phyloP scores from a whole-genome alignment of 2,797 vertebrate species.

The Phylloscopus collybita region DNA sequence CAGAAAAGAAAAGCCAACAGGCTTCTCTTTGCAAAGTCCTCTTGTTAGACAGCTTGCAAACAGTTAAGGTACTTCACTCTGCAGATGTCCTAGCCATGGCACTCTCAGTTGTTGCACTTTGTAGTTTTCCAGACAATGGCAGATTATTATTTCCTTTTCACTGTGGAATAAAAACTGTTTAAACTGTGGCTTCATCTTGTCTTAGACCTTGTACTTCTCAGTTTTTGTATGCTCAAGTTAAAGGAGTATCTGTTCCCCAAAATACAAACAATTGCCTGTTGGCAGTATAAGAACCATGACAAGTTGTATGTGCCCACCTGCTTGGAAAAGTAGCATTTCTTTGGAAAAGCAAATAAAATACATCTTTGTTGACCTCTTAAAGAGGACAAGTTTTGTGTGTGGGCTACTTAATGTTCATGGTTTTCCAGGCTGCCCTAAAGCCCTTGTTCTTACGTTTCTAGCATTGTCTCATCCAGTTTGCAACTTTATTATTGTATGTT shows the following conservation, averaged over 20 bases:
- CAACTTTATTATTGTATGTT: slow-evolving; percentile 66
- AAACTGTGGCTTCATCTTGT: background rate
- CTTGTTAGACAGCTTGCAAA: background rate
- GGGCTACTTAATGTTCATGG: background rate
- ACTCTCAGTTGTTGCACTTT: background rate
- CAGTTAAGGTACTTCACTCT: background rate
- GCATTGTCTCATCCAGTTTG: slow-evolving; percentile 68
- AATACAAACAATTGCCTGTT: background rate
- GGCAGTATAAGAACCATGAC: background rate
- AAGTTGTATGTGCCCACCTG: background rate
- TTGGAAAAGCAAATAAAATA: slow-evolving; percentile 9
- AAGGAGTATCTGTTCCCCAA: background rate
- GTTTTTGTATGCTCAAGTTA: background rate
- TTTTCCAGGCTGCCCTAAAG: background rate
- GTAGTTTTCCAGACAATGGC: background rate
- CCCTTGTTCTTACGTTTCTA: slow-evolving; percentile 51
- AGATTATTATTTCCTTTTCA: background rate
- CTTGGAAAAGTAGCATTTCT: background rate
- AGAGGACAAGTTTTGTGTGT: background rate
- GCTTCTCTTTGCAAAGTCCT: background rate
- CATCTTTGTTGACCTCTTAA: background rate
- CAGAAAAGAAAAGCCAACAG: background rate
- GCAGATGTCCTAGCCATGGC: background rate
- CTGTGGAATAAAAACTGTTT: background rate
- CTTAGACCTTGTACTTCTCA: background rate